Base-by-base conservation (phyloP, 2,113 vertebrate genomes). In the Ornithorhynchus anatinus region DNA sequence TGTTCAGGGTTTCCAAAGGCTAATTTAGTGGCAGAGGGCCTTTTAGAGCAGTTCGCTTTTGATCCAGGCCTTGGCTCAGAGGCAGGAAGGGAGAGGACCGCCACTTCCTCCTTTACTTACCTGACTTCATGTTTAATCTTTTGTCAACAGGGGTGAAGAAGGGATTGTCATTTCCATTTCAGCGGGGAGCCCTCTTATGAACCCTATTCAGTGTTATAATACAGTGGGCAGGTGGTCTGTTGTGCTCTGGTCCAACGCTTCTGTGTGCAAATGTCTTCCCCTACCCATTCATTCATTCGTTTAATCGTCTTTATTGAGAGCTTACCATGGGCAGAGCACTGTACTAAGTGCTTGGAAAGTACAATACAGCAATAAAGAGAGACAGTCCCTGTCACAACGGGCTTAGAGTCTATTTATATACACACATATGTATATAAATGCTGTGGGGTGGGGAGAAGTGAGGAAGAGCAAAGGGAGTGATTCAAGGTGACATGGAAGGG, bases 21-120 rank as follows among this genome's bases (percentile, higher is more conserved):
- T 87, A 87, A 84, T 79, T 92, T 48, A 70, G 72, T 90, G 88
- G 74, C 62, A 72, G 43, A 65, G 52, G 27, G 72, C 67, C 75
- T 80, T 88, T 77, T 71, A 84, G 83, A 62, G 61, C 67, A 44
- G 47, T 69, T 25, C 51, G 6, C 48, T 57, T 44, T 37, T 86
- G 69, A 83, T 66, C 77, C 54, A 69, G 47, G 32, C 60, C 72
- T 35, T 42, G 58, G 23, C 68, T 36, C 50, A 50, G 58, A 29
- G 17, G 64, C 54, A 11, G 58, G 15, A n/a, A 75, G 72, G 25
- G 65, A 48, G 10, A 66, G 13, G 51, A 32, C 7, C 45, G 43
- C n/a, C 75, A 64, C 70, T 74, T 75, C 78, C 58, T 74, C 50
- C 85, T 16, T 81, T 76, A 48, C 56, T 81, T 80, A 73, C 36